Percentiles rank a stretch among this genome's conserved stretches.
phyloP scores from a whole-genome alignment of 2,888 invertebrate species.

The Fragum sueziense region DNA sequence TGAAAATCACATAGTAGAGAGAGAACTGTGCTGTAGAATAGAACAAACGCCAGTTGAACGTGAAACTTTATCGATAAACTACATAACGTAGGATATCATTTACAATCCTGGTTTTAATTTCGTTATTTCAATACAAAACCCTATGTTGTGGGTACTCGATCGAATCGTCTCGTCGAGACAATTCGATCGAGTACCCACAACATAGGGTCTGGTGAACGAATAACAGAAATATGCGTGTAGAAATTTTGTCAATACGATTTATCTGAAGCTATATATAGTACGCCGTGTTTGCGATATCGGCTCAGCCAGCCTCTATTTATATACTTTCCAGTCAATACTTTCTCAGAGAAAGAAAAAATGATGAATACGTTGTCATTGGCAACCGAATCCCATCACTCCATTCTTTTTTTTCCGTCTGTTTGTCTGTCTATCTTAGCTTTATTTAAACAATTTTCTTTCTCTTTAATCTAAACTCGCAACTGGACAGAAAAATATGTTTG shows the following conservation, averaged over 20 bases:
- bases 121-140: neutral
- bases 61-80: too few species aligned
- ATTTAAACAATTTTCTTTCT: too few species aligned
- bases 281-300: slow-evolving; percentile 13
- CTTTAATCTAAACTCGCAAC: too few species aligned
- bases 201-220: neutral
- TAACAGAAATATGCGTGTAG: neutral
- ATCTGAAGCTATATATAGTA: slow-evolving; percentile 1
- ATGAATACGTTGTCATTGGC: slow-evolving; percentile 40
- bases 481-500: too few species aligned
- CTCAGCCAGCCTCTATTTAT: slow-evolving; percentile 31
- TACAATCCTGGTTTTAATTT: too few species aligned
- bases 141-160: neutral
- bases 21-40: slow-evolving; percentile 16
- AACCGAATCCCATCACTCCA: slow-evolving; percentile 20
- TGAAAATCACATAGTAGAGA: slow-evolving; percentile 66
- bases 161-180: neutral
- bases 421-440: neutral
- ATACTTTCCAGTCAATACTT: slow-evolving; percentile 53
- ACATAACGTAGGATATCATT: too few species aligned
- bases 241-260: neutral
- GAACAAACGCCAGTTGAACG: slow-evolving; percentile 25
- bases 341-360: slow-evolving; percentile 35
- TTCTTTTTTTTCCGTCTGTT: neutral
- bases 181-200: neutral